Evolutionary conservation across 2,888 invertebrate genomes (phyloP), one percentile per base, ranked within the genome.

Genomic region (Serripes groenlandicus): DNA sequence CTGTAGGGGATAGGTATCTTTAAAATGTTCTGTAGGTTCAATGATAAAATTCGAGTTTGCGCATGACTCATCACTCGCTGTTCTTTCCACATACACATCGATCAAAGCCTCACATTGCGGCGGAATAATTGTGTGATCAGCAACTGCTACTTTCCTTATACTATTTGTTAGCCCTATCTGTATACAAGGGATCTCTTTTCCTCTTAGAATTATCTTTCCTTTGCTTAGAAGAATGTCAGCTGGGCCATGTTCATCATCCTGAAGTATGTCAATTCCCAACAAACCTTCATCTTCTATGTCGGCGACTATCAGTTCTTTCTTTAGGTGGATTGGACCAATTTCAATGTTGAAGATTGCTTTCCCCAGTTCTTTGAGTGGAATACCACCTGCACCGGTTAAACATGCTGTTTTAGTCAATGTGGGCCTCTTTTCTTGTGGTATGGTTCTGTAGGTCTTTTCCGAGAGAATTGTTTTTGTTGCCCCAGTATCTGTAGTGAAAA

Each of bases 241-340:
- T 35, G 80, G 81, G n/a, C 66, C 69, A 4, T 30, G 32, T 30
- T 56, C 71, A 5, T 30, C 30, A 23, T 72, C 58, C 32, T 73
- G 69, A 11, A 85, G 37, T 11, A 85, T 34, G 54, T 81, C 85
- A 42, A 81, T 62, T n/a, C 85, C 85, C 7, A 85, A 32, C 18
- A 82, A 72, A 18, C 52, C 56, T 18, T 81, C 84, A 73, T 84
- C 81, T 34, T 79, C 77, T 11, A 84, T 84, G 18, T 84, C 80
- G 18, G 83, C 80, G n/a, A 84, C 75, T 26, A 77, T 71, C 15
- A 72, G 37, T 35, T 75, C 70, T n/a, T 21, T 18, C 18, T 56
- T 1, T 1, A 75, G 23, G 7, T 60, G 34, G 7, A 77, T 9
- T 15, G 62, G 21, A 3, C 66, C 74, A 3, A 80, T 60, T 26